These are phyloP conservation scores for Linyphia triangularis DNA, from an alignment of 2,888 invertebrate species.

Conservation along the genomic window DNA sequence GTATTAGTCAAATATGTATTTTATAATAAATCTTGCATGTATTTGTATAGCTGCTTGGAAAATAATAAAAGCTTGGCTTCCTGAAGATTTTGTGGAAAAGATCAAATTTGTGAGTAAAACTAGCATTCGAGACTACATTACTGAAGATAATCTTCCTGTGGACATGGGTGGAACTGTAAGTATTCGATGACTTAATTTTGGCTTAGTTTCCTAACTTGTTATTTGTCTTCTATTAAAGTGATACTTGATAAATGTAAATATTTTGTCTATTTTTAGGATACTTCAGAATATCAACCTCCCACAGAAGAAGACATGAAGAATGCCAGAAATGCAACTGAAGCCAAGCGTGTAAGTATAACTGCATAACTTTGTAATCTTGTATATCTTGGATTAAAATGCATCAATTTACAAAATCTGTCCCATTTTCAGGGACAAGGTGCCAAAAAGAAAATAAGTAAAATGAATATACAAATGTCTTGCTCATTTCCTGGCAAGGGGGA, in stretches of 20 bases:
- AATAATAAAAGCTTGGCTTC: constrained; percentile 91
- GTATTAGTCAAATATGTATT: too few species aligned
- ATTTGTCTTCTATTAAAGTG: neutral
- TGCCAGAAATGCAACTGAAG: constrained; percentile 46
- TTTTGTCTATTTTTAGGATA: too few species aligned
- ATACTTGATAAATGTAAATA: neutral
- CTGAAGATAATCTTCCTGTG: constrained; percentile 84
- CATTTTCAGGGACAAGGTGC: too few species aligned
- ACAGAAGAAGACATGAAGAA: constrained; percentile 41
- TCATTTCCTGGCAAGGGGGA: too few species aligned
- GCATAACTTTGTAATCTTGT: neutral
- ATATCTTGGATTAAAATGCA: too few species aligned
- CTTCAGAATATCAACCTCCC: constrained; percentile 66
- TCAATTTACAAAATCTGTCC: too few species aligned
- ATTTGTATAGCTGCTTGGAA: constrained; percentile 95
- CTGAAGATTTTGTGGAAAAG: constrained; percentile 91
- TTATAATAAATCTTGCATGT: too few species aligned
- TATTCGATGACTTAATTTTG: constrained; percentile 31
- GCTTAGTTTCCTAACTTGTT: neutral
- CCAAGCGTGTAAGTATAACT: constrained; percentile 41
- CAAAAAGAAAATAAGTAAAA: too few species aligned
- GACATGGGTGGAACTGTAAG: constrained; percentile 80
- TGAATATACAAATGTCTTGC: too few species aligned
- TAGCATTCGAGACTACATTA: constrained; percentile 87
- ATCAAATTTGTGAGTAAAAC: constrained; percentile 91